Evolutionary conservation across 2,888 invertebrate species (phyloP).

Genomic region (Asteroscopus sphinx): DNA sequence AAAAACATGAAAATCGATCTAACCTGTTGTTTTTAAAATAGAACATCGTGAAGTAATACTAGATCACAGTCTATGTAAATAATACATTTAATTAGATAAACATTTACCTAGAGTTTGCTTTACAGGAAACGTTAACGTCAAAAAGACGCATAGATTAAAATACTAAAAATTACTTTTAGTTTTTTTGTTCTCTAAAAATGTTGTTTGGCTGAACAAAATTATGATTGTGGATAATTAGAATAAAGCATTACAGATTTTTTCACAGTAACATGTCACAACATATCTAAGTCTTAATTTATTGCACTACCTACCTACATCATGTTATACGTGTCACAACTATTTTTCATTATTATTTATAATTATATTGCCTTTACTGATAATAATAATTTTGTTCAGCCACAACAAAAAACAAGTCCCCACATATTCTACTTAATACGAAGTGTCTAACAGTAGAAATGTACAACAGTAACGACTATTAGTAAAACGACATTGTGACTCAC

Average conservation of each 20-base stretch:
- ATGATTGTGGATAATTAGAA: constrained; percentile 5
- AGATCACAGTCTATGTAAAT: constrained; percentile 89
- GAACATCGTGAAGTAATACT: constrained; percentile 87
- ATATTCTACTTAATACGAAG: constrained; percentile 71
- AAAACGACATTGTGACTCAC: constrained; percentile 55
- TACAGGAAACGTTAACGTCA: constrained; percentile 77
- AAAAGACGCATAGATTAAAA: constrained; percentile 75
- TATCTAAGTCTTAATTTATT: constrained; percentile 22
- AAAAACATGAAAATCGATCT: constrained; percentile 29
- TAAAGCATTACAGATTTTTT: constrained; percentile 4
- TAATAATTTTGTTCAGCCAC: constrained; percentile 54
- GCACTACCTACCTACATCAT: constrained; percentile 22
- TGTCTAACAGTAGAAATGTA: constrained; percentile 77
- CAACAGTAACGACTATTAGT: constrained; percentile 64
- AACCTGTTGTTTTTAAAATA: constrained; percentile 79
- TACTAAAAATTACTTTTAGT: constrained; percentile 62
- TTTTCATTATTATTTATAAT: not conserved
- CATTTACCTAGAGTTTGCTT: constrained; percentile 77
- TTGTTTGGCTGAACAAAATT: constrained; percentile 56
- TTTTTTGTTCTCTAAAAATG: constrained; percentile 57
- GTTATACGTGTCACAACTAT: constrained; percentile 15
- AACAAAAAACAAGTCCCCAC: constrained; percentile 60
- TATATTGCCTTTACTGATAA: not conserved
- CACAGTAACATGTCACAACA: not conserved
- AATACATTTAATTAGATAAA: constrained; percentile 82